These are phyloP conservation scores for Clarias laeviceps DNA, from an alignment of 2,797 vertebrate genomes.

Conservation along the genomic window DNA sequence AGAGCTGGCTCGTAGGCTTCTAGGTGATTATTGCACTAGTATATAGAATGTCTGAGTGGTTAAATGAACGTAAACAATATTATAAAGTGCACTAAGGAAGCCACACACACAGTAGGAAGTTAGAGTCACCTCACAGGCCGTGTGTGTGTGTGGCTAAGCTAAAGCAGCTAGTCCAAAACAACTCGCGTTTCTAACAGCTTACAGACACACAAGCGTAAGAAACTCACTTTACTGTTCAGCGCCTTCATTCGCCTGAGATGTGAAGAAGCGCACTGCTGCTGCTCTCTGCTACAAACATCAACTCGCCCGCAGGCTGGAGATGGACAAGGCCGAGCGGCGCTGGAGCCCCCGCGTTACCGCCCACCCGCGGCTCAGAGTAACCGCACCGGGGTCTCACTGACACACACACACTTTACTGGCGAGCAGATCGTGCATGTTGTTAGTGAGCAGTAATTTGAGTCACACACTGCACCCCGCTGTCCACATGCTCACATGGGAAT, in stretches of 20 bases:
- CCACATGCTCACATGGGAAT: background rate
- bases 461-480: background rate
- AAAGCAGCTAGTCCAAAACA: background rate
- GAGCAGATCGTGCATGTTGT: conserved; percentile 20
- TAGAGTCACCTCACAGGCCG: background rate
- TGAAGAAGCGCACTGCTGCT: background rate
- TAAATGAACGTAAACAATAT: background rate
- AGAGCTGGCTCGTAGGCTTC: background rate
- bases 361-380: conserved; percentile 11
- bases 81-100: background rate
- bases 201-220: background rate
- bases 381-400: background rate
- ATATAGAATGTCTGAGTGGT: background rate
- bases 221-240: background rate
- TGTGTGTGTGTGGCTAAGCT: conserved; percentile 2
- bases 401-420: conserved; percentile 5
- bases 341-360: conserved; percentile 30
- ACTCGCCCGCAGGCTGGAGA: background rate
- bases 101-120: background rate
- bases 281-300: background rate
- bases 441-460: background rate
- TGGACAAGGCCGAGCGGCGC: conserved; percentile 25
- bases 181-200: background rate
- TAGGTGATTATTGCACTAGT: too few relatives aligned
- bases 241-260: background rate